Evolutionary conservation across 2,888 invertebrate genomes (phyloP).

Genomic region (Melinaea menophilus): DNA sequence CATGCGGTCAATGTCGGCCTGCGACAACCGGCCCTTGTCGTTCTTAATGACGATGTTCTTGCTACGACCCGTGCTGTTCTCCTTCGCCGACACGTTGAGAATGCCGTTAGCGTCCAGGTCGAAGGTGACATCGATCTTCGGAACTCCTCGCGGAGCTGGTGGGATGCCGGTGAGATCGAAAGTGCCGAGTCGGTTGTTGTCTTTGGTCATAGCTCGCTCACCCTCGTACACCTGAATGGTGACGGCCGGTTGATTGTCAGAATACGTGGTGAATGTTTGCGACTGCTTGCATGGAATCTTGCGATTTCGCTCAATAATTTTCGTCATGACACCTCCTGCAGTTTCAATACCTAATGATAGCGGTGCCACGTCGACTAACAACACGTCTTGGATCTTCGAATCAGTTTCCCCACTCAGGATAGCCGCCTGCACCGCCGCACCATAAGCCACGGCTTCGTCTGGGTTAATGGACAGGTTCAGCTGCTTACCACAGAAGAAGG

Average conservation of each 20-base stretch:
- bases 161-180: too few relatives aligned
- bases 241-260: slow-evolving; percentile 85
- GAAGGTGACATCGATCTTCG: too few relatives aligned
- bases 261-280: slow-evolving; percentile 83
- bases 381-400: slow-evolving; percentile 80
- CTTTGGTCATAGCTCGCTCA: slow-evolving; percentile 78
- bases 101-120: too few relatives aligned
- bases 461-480: slow-evolving; percentile 84
- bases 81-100: too few relatives aligned
- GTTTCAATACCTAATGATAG: slow-evolving; percentile 84
- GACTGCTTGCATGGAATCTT: slow-evolving; percentile 81
- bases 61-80: too few relatives aligned
- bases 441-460: slow-evolving; percentile 86
- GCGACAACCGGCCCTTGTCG: too few relatives aligned
- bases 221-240: slow-evolving; percentile 83
- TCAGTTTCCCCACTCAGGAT: slow-evolving; percentile 82
- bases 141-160: too few relatives aligned
- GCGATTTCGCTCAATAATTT: slow-evolving; percentile 81
- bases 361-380: slow-evolving; percentile 72
- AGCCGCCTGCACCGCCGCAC: slow-evolving; percentile 83
- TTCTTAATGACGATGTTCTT: too few relatives aligned
- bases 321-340: slow-evolving; percentile 84
- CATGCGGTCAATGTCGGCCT: too few relatives aligned
- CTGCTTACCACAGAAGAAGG: slow-evolving; percentile 82
- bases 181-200: too few relatives aligned